Percentiles rank a stretch among this genome's conserved stretches.
These are phyloP conservation scores for Mus caroli DNA, from an alignment of 2,797 vertebrate genomes.

Conservation along the genomic window DNA sequence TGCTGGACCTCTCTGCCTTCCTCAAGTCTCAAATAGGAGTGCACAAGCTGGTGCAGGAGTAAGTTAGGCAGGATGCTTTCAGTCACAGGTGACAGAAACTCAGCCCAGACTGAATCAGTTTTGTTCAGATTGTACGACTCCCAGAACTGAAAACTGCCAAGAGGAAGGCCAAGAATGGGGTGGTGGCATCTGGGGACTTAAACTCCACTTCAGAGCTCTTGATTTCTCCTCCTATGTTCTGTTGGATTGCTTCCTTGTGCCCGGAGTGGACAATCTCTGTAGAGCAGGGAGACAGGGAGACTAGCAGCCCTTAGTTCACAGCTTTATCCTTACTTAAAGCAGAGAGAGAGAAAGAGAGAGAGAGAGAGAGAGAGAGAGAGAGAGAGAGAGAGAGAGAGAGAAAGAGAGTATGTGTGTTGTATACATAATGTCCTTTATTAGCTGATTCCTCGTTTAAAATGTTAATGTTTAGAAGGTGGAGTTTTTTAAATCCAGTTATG, in stretches of 20 bases:
- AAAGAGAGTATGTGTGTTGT: too few relatives aligned
- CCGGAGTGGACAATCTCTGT: background rate
- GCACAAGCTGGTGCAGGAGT: background rate
- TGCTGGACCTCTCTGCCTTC: background rate
- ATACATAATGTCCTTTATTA: background rate
- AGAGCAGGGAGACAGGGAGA: background rate
- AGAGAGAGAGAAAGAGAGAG: too few relatives aligned
- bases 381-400: too few relatives aligned
- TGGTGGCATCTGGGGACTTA: background rate
- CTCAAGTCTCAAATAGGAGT: background rate
- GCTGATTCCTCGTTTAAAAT: background rate
- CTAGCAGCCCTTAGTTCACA: background rate
- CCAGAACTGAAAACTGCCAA: background rate
- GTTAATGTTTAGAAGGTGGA: background rate
- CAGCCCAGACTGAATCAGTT: background rate
- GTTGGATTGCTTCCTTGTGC: rapidly evolving
- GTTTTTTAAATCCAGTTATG: background rate
- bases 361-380: too few relatives aligned
- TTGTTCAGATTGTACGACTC: background rate
- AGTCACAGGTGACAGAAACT: background rate
- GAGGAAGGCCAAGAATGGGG: background rate
- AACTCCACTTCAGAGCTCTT: background rate
- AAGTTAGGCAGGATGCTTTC: rapidly evolving
- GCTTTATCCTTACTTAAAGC: background rate
- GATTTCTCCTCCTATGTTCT: background rate